Evolutionary conservation across 1,140 invertebrate species (phyloP).

Genomic region (Drosophila busckii): DNA sequence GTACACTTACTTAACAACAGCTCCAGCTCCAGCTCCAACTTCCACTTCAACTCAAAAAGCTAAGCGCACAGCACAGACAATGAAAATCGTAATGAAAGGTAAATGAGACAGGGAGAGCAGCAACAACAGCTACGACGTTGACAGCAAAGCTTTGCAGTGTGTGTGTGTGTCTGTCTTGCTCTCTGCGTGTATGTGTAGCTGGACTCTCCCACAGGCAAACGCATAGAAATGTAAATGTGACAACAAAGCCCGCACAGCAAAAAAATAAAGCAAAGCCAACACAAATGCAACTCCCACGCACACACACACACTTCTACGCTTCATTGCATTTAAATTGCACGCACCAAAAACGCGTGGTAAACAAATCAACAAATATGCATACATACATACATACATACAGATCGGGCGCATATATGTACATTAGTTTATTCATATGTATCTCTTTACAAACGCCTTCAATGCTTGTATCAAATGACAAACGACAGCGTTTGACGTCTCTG

Average conservation of each 20-base stretch:
- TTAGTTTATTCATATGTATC: slow-evolving; percentile 61
- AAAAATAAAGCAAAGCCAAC: slow-evolving; percentile 3
- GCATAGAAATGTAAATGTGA: slow-evolving; percentile 29
- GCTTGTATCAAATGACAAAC: slow-evolving; percentile 64
- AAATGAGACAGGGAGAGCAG: slow-evolving; percentile 25
- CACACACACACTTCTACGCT: slow-evolving; percentile 32
- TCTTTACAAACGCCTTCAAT: slow-evolving; percentile 54
- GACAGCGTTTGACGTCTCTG: slow-evolving; percentile 38
- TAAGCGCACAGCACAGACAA: slow-evolving; percentile 68
- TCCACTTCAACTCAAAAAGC: slow-evolving; percentile 63
- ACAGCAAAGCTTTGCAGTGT: slow-evolving; percentile 16
- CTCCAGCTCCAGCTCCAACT: too few species aligned
- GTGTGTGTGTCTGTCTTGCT: too few species aligned
- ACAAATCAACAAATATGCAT: background rate
- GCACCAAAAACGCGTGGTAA: slow-evolving; percentile 65
- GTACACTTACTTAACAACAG: slow-evolving; percentile 75
- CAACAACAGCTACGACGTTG: slow-evolving; percentile 9
- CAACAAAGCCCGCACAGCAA: slow-evolving; percentile 24
- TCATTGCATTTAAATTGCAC: slow-evolving; percentile 66
- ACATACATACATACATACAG: background rate
- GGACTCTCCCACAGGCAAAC: slow-evolving; percentile 29
- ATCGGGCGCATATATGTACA: slow-evolving; percentile 15
- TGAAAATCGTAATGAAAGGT: slow-evolving; percentile 55
- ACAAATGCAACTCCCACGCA: slow-evolving; percentile 29
- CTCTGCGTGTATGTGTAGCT: too few species aligned